Conservation (phyloP, 2,113 vertebrate genomes). For the Nannobrachium achirus region DNA sequence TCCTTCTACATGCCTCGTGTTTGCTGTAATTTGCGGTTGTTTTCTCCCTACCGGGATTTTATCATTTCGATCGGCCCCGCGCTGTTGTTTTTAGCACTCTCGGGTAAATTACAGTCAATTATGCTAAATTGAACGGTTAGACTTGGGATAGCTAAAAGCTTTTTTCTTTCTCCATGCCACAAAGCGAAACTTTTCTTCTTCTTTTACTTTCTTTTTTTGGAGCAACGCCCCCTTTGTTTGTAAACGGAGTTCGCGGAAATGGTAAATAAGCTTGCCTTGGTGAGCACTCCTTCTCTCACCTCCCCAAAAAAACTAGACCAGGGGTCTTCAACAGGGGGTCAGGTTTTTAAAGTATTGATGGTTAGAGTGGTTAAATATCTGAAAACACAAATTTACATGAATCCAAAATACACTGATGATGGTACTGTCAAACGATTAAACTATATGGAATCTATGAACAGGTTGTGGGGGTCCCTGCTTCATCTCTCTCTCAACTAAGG, state of each 20-base stretch:
- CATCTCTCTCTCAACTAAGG: too few species aligned
- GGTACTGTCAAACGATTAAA: too few species aligned
- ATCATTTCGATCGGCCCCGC: slow-evolving; percentile 68
- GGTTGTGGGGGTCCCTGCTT: too few species aligned
- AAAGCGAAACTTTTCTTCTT: neutral
- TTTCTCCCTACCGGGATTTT: slow-evolving; percentile 64
- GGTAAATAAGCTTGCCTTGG: slow-evolving; percentile 40
- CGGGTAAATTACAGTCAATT: slow-evolving; percentile 77
- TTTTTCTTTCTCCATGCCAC: slow-evolving; percentile 17
- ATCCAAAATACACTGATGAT: too few species aligned
- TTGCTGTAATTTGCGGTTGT: slow-evolving; percentile 76
- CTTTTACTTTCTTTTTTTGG: slow-evolving; percentile 59
- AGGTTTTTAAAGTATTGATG: too few species aligned
- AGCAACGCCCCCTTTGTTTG: slow-evolving; percentile 48
- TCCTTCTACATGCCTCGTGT: slow-evolving; percentile 64
- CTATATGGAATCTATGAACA: too few species aligned
- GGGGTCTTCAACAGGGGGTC: too few species aligned
- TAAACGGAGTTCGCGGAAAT: slow-evolving; percentile 43
- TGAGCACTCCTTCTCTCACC: slow-evolving; percentile 50
- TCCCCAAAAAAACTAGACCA: too few species aligned
- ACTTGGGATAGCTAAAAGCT: slow-evolving; percentile 65
- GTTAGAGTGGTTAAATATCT: too few species aligned
- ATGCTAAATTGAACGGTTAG: slow-evolving; percentile 65
- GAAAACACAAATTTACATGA: too few species aligned
- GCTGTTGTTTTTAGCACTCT: slow-evolving; percentile 68